Conservation (phyloP, 2,113 vertebrate genomes). For the Leptobrachium leishanense region DNA sequence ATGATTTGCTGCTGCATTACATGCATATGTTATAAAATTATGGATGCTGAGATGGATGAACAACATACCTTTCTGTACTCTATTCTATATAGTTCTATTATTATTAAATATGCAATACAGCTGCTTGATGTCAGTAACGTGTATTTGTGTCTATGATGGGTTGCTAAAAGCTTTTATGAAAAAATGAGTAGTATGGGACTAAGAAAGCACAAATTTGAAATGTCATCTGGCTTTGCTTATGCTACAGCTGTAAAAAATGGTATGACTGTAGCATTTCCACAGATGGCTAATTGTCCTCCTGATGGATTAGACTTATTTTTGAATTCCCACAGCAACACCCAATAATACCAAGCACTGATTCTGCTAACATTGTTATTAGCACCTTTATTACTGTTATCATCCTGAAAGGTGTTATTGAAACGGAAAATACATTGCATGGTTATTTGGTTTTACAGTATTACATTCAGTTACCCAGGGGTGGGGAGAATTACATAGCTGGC, state of each 20-base stretch:
- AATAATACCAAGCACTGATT: slow-evolving; percentile 29
- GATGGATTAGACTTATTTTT: slow-evolving; percentile 18
- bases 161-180: too few species aligned
- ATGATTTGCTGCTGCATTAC: too few species aligned
- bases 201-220: not conserved
- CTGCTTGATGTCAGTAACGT: too few species aligned
- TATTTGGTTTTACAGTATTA: slow-evolving; percentile 38
- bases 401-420: slow-evolving; percentile 39
- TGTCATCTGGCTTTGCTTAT: not conserved
- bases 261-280: slow-evolving; percentile 18
- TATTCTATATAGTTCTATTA: too few species aligned
- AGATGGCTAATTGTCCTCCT: slow-evolving; percentile 30
- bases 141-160: too few species aligned
- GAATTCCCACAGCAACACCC: slow-evolving; percentile 11
- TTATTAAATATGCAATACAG: too few species aligned
- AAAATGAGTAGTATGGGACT: too few species aligned
- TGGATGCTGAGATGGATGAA: too few species aligned
- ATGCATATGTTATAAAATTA: too few species aligned
- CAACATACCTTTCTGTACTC: too few species aligned
- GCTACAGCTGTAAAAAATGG: slow-evolving; percentile 19
- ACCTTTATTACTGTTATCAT: slow-evolving; percentile 43
- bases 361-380: slow-evolving; percentile 43
- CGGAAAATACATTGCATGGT: slow-evolving; percentile 34
- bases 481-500: slow-evolving; percentile 27
- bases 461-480: slow-evolving; percentile 38